Evolutionary conservation across 2,797 vertebrate species (phyloP).

Genomic region (Mormyrus proboscirostris): DNA sequence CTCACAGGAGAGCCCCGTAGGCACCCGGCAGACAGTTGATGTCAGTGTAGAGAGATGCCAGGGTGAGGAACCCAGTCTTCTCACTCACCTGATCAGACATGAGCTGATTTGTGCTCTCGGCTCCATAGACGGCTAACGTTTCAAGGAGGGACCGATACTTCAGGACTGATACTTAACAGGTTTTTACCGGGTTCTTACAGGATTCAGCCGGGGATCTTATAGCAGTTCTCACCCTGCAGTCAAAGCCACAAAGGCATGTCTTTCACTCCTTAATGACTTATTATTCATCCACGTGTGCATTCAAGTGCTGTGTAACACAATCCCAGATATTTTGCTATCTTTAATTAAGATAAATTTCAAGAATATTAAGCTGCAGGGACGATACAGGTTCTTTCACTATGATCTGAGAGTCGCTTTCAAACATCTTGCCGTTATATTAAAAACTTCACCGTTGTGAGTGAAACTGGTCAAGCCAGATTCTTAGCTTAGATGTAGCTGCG

Average conservation of each 20-base stretch:
- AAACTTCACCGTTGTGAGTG: background rate
- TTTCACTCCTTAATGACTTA: background rate
- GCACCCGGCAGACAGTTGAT: background rate
- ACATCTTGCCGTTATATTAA: background rate
- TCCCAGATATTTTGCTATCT: background rate
- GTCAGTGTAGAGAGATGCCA: background rate
- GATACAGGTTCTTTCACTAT: background rate
- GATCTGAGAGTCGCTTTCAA: background rate
- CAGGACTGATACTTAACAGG: background rate
- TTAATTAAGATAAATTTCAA: background rate
- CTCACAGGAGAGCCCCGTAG: background rate
- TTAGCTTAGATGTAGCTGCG: background rate
- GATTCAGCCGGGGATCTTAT: background rate
- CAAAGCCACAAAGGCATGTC: background rate
- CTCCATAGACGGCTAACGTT: background rate
- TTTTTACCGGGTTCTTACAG: background rate
- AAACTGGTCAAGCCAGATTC: background rate
- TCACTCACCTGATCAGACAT: background rate
- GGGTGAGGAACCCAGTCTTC: background rate
- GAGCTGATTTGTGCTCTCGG: background rate
- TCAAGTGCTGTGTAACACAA: background rate
- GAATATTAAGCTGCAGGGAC: background rate
- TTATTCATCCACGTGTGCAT: background rate
- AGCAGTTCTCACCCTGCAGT: background rate
- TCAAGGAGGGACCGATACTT: background rate